Percentiles rank a stretch among this genome's conserved stretches.
Conservation (phyloP, 2,113 vertebrate species). For the Pachyramphus minor region DNA sequence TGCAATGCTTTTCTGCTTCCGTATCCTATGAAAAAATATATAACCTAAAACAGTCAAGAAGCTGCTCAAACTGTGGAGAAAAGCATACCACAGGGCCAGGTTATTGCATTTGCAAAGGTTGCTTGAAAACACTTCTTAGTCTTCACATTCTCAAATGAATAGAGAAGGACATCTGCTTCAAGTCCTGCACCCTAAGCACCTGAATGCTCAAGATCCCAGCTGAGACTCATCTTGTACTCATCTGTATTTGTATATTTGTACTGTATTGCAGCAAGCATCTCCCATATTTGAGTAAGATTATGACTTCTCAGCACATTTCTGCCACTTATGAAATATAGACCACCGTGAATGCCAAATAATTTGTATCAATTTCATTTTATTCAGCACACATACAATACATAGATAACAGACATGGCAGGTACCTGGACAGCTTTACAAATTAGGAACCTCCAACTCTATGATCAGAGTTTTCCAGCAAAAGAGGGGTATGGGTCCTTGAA, state of each 20-base stretch:
- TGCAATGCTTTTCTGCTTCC: not conserved
- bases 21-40: not conserved
- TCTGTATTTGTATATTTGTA: not conserved
- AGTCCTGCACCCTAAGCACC: not conserved
- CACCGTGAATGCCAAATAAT: not conserved
- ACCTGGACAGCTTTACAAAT: not conserved
- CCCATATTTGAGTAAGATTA: not conserved
- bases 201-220: not conserved
- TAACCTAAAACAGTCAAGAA: not conserved
- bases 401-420: not conserved
- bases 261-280: not conserved
- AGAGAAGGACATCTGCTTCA: not conserved
- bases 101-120: not conserved
- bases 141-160: not conserved
- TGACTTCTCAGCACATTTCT: not conserved
- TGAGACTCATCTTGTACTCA: not conserved
- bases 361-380: not conserved
- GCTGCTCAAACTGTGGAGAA: not conserved
- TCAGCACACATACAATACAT: not conserved
- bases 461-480: not conserved
- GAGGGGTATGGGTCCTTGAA: accelerated
- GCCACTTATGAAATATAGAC: not conserved
- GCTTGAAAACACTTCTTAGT: not conserved
- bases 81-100: not conserved
- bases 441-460: not conserved